A percentile compares a stretch with the other conserved stretches of the same genome.
Conservation (phyloP, 2,113 vertebrate species). For the Otis tarda region DNA sequence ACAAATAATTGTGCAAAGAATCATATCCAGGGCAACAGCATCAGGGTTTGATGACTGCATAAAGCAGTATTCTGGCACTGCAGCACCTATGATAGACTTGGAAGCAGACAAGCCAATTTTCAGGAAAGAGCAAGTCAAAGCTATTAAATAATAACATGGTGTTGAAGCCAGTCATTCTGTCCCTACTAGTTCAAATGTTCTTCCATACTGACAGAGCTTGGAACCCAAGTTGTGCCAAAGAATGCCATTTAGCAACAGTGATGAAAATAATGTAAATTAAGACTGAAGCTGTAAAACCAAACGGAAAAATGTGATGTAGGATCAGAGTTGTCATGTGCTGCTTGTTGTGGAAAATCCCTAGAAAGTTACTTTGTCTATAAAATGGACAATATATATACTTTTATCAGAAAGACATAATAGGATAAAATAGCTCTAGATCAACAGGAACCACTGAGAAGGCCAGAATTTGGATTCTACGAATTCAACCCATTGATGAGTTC, state of each 20-base stretch:
- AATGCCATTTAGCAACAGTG: not conserved
- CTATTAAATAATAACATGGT: constrained; percentile 7
- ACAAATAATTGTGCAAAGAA: not conserved
- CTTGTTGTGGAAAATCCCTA: not conserved
- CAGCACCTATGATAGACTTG: not conserved
- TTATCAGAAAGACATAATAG: not conserved
- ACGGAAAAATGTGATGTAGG: not conserved
- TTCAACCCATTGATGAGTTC: not conserved
- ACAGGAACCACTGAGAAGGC: not conserved
- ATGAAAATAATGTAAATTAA: constrained; percentile 15
- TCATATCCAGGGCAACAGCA: not conserved
- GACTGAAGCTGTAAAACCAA: not conserved
- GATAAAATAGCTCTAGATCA: not conserved
- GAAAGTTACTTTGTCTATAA: not conserved
- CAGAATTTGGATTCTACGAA: not conserved
- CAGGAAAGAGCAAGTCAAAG: constrained; percentile 17
- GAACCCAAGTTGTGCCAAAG: not conserved
- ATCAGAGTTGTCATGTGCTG: not conserved
- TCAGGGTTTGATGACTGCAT: not conserved
- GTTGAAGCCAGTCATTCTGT: constrained; percentile 25
- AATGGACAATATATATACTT: not conserved
- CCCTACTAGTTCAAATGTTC: not conserved
- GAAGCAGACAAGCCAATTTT: not conserved
- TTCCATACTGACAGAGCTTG: not conserved
- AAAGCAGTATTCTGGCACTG: not conserved